Evolutionary conservation across 2,888 invertebrate species (phyloP).

Genomic region (Cerceris ruficornis): DNA sequence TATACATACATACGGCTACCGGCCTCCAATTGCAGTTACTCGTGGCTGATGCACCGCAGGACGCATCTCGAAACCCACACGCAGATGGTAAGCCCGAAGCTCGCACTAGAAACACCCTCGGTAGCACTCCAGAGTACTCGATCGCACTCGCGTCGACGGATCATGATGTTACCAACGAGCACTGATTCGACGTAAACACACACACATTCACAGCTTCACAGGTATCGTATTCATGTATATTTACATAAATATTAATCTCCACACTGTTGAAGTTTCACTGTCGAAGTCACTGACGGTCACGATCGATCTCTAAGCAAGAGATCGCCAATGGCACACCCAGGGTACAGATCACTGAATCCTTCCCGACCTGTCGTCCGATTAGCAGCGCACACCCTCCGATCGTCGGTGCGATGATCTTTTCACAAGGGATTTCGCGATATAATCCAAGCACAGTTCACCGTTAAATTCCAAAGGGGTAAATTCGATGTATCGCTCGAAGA

Average conservation of each 20-base stretch:
- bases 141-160: conserved; percentile 66
- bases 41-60: conserved; percentile 61
- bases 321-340: conserved; percentile 20
- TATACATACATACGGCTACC: conserved; percentile 23
- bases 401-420: no score
- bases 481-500: no score
- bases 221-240: conserved; percentile 20
- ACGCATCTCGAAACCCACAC: conserved; percentile 64
- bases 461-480: no score
- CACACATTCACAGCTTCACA: conserved; percentile 43
- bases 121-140: conserved; percentile 66
- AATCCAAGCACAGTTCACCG: no score
- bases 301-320: conserved; percentile 35
- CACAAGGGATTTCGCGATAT: no score
- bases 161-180: conserved; percentile 65
- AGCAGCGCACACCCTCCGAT: background rate
- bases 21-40: conserved; percentile 62
- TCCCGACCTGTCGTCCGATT: background rate
- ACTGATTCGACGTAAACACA: conserved; percentile 65
- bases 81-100: conserved; percentile 55
- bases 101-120: conserved; percentile 61
- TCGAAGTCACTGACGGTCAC: background rate
- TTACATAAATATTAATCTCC: conserved; percentile 16
- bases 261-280: background rate
- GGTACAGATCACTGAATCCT: conserved; percentile 23